phyloP scores from a whole-genome alignment of 2,113 vertebrate species.

The Eclectus roratus region DNA sequence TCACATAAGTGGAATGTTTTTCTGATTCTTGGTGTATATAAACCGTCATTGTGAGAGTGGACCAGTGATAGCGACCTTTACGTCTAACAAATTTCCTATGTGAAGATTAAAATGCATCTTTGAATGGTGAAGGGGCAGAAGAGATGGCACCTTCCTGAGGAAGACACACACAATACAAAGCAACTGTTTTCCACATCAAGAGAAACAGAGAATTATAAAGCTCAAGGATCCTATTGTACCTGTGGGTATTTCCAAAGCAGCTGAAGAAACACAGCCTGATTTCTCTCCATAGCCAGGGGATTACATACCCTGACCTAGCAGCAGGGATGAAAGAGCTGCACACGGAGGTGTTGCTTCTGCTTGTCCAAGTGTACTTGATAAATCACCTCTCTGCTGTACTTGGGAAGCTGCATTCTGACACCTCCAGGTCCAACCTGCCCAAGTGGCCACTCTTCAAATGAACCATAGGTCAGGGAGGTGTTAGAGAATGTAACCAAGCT shows the following conservation, averaged over 20 bases:
- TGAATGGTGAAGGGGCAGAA: background rate
- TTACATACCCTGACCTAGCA: background rate
- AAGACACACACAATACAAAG: background rate
- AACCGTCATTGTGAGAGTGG: too few relatives aligned
- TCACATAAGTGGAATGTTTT: background rate
- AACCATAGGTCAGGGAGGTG: fast-evolving
- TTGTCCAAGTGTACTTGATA: background rate
- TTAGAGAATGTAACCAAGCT: background rate
- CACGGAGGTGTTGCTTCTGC: background rate
- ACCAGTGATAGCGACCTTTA: background rate
- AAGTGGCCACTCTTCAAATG: background rate
- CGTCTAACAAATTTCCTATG: background rate
- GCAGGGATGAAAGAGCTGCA: background rate
- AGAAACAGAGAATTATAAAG: background rate
- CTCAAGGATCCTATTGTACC: background rate
- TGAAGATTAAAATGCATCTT: background rate
- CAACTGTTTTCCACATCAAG: background rate
- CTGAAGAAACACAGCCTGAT: background rate
- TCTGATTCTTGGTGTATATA: background rate
- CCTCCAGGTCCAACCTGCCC: background rate
- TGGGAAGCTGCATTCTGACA: background rate
- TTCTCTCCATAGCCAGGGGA: background rate
- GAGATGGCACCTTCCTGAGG: background rate
- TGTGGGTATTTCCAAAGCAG: background rate
- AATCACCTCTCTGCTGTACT: background rate